Percentiles rank a stretch among this genome's conserved stretches.
phyloP scores from a whole-genome alignment of 2,797 vertebrate genomes.

The Phyllotis vaccarum region DNA sequence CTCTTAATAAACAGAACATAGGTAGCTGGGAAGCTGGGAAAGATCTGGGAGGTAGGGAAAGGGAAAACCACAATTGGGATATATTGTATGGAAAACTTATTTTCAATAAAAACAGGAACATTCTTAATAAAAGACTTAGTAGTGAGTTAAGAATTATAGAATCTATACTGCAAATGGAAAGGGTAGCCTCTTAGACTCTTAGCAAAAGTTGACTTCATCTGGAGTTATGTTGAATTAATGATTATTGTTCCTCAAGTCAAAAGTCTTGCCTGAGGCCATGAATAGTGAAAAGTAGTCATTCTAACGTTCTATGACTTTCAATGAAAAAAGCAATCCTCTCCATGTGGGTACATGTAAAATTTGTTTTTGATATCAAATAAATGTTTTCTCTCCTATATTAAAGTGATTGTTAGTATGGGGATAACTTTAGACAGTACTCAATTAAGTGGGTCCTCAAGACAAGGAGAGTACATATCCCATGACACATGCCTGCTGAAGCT shows the following conservation, averaged over 20 bases:
- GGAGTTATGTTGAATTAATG: conserved; percentile 50
- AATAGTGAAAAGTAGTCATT: conserved; percentile 4
- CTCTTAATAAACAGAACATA: neutral
- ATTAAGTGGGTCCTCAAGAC: conserved; percentile 11
- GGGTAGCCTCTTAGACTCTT: conserved; percentile 4
- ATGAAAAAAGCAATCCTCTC: neutral
- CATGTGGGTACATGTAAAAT: neutral
- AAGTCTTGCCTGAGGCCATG: neutral
- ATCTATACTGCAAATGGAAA: neutral
- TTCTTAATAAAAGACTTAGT: conserved; percentile 52
- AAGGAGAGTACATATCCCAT: neutral
- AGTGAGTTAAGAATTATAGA: conserved; percentile 27
- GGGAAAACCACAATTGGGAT: neutral
- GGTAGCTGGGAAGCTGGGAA: neutral
- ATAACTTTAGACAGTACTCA: conserved; percentile 21
- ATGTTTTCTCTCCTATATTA: conserved; percentile 50
- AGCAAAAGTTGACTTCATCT: conserved; percentile 43
- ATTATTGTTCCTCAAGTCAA: conserved; percentile 38
- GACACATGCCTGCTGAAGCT: neutral
- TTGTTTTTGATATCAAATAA: conserved; percentile 44
- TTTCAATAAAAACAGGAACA: conserved; percentile 5
- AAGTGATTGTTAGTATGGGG: conserved; percentile 1
- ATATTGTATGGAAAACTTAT: neutral
- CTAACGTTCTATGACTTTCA: neutral
- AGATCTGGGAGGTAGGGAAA: neutral